Percentiles rank a stretch among this genome's conserved stretches.
Conservation (phyloP, 2,113 vertebrate species). For the Smithornis capensis region DNA sequence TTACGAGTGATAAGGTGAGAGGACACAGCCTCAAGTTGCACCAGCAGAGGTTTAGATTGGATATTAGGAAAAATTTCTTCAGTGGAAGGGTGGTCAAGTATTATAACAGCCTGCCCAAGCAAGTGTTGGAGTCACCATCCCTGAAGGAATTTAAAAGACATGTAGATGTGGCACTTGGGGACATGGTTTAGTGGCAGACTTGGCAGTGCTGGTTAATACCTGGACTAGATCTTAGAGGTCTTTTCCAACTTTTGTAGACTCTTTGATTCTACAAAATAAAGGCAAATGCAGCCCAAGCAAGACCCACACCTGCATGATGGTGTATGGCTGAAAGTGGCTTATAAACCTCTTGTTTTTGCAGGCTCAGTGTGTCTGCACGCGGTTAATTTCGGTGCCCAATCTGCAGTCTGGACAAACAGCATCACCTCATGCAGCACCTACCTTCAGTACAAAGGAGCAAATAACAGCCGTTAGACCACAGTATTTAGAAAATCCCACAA, state of each 20-base stretch:
- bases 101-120: not conserved
- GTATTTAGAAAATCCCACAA: slow-evolving; percentile 1
- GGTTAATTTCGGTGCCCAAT: not conserved
- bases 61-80: not conserved
- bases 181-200: not conserved
- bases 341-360: not conserved
- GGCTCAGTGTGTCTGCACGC: not conserved
- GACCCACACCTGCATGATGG: not conserved
- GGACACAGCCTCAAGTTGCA: not conserved
- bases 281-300: not conserved
- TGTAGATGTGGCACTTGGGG: not conserved
- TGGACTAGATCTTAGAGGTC: not conserved
- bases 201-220: not conserved
- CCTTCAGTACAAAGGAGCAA: not conserved
- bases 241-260: not conserved
- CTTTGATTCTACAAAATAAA: not conserved
- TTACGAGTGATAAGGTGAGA: not conserved
- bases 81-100: fast-evolving
- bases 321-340: not conserved
- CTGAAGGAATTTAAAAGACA: not conserved
- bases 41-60: not conserved
- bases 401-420: not conserved
- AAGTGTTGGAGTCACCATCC: not conserved
- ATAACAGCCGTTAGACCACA: fast-evolving
- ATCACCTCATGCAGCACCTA: fast-evolving